Percentiles rank a stretch among this genome's conserved stretches.
phyloP scores from a whole-genome alignment of 2,797 vertebrate genomes.

The Phoeniculus purpureus region DNA sequence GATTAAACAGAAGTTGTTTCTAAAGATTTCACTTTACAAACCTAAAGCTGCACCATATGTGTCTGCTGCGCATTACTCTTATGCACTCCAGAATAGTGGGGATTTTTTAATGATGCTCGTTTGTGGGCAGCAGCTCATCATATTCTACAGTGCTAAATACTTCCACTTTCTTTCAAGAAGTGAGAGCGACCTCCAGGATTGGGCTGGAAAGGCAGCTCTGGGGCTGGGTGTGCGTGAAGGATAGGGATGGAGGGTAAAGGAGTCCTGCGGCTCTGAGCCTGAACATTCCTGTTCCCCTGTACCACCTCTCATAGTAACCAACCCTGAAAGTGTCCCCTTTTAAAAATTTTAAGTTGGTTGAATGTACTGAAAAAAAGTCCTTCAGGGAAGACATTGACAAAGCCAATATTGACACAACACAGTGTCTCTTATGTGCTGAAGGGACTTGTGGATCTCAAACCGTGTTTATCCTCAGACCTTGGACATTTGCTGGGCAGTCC shows the following conservation, averaged over 20 bases:
- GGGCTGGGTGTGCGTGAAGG: background rate
- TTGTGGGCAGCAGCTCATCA: background rate
- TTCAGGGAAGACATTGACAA: background rate
- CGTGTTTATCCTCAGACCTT: background rate
- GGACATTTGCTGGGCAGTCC: background rate
- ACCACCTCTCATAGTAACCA: background rate
- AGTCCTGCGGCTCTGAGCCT: background rate
- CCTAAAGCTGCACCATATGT: background rate
- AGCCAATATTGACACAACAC: background rate
- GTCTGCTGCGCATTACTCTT: background rate
- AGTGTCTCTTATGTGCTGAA: background rate
- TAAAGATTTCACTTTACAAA: background rate
- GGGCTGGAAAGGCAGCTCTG: background rate
- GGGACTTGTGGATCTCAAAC: background rate
- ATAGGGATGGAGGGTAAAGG: background rate
- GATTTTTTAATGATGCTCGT: background rate
- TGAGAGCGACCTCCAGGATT: background rate
- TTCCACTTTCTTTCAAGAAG: background rate
- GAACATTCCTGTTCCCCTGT: rapidly evolving
- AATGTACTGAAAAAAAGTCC: background rate
- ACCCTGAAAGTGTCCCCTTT: background rate
- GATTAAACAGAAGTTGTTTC: background rate
- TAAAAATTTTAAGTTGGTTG: background rate
- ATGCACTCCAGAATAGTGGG: background rate
- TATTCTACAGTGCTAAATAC: background rate